Percentiles rank a stretch among this genome's conserved stretches.
phyloP scores from a whole-genome alignment of 2,888 invertebrate species.

The Hirtodrosophila cameraria region DNA sequence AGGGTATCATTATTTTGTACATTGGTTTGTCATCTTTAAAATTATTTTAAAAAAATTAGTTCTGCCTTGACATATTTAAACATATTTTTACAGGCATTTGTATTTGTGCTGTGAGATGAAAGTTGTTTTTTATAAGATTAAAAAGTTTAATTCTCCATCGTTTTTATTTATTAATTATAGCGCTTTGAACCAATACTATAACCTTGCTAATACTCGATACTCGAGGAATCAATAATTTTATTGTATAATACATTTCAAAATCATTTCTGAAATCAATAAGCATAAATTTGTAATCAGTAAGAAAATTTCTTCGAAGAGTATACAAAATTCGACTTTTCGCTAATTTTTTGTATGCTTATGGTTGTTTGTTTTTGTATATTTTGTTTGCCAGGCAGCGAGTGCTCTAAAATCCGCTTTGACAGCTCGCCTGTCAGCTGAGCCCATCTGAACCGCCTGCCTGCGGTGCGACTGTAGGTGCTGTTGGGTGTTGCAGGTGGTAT shows the following conservation, averaged over 20 bases:
- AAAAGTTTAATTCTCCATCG: too few species aligned
- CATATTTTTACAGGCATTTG: too few species aligned
- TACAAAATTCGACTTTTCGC: not conserved
- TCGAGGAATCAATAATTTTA: too few species aligned
- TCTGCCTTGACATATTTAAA: too few species aligned
- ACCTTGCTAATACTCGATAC: too few species aligned
- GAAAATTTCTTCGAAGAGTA: conserved; percentile 5
- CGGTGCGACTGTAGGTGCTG: conserved; percentile 29
- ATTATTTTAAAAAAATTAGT: too few species aligned
- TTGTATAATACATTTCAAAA: too few species aligned
- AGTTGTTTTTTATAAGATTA: too few species aligned
- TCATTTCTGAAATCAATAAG: too few species aligned
- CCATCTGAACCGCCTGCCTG: conserved; percentile 51
- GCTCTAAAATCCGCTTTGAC: conserved; percentile 76
- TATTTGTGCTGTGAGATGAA: too few species aligned
- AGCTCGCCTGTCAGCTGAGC: conserved; percentile 72
- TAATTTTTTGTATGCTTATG: not conserved
- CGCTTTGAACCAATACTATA: too few species aligned
- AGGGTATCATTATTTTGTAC: conserved; percentile 1
- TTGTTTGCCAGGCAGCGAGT: conserved; percentile 72
- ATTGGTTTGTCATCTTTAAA: conserved; percentile 1
- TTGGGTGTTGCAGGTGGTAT: not conserved
- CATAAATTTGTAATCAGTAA: not conserved
- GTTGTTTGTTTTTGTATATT: conserved; percentile 46
- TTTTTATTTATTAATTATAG: too few species aligned